Conservation (phyloP, 2,888 invertebrate species). For the Mesochorus sp. region DNA sequence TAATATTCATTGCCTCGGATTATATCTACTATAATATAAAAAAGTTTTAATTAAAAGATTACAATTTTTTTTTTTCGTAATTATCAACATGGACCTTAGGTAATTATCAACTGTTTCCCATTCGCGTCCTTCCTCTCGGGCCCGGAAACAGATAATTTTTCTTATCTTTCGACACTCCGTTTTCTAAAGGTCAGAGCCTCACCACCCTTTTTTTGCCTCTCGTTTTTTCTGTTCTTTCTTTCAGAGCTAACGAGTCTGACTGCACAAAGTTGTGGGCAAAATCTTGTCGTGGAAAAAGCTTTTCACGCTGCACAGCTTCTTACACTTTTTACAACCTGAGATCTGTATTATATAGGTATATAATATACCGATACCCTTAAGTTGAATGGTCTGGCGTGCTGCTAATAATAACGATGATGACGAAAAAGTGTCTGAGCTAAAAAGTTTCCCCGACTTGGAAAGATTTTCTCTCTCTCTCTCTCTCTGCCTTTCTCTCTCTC, state of each 20-base stretch:
- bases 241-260: background rate
- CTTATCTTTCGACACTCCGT: background rate
- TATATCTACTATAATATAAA: no score
- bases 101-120: no score
- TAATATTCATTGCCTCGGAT: no score
- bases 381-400: conserved; percentile 11
- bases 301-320: conserved; percentile 19
- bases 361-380: background rate
- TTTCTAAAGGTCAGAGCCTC: no score
- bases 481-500: background rate
- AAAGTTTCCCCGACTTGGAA: conserved; percentile 37
- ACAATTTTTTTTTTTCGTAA: no score
- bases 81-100: no score
- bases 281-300: background rate
- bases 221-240: background rate
- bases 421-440: conserved; percentile 47
- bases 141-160: no score
- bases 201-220: background rate
- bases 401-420: conserved; percentile 55
- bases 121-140: no score
- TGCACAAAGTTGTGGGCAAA: conserved; percentile 17
- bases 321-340: background rate
- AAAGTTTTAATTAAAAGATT: no score
- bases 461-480: background rate
- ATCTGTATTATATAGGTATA: background rate